These are phyloP conservation scores for Atrina japonica DNA, from an alignment of 2,888 invertebrate genomes.

Conservation along the genomic window DNA sequence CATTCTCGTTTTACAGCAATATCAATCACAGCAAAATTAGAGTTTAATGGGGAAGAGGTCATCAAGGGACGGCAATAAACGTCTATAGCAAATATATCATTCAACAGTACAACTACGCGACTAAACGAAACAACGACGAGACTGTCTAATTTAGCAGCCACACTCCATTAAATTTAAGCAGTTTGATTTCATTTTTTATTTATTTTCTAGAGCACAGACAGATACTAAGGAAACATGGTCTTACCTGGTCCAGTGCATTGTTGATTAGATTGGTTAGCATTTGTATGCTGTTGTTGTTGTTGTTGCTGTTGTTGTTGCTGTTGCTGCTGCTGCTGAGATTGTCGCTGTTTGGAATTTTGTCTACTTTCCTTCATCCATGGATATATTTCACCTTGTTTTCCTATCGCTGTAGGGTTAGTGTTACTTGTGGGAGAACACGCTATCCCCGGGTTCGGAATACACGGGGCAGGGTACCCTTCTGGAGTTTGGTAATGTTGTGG, in stretches of 20 bases:
- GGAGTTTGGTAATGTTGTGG: constrained; percentile 46
- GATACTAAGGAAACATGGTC: no score
- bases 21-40: constrained; percentile 36
- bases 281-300: constrained; percentile 44
- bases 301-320: constrained; percentile 51
- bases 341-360: constrained; percentile 69
- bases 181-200: not conserved
- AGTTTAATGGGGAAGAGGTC: constrained; percentile 24
- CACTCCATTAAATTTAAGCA: not conserved
- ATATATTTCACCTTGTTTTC: constrained; percentile 69
- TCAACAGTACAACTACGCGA: not conserved
- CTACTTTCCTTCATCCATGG: constrained; percentile 77
- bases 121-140: not conserved
- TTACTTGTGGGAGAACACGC: constrained; percentile 52
- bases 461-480: constrained; percentile 61
- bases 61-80: constrained; percentile 14
- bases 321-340: constrained; percentile 51
- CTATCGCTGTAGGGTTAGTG: constrained; percentile 48
- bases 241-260: constrained; percentile 27
- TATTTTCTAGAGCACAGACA: not conserved
- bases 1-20: not conserved
- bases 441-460: constrained; percentile 58
- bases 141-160: not conserved
- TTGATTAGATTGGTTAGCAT: constrained; percentile 14
- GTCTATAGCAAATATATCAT: constrained; percentile 12